Evolutionary conservation across 2,888 invertebrate species (phyloP).

Genomic region (Dynastes grantii): DNA sequence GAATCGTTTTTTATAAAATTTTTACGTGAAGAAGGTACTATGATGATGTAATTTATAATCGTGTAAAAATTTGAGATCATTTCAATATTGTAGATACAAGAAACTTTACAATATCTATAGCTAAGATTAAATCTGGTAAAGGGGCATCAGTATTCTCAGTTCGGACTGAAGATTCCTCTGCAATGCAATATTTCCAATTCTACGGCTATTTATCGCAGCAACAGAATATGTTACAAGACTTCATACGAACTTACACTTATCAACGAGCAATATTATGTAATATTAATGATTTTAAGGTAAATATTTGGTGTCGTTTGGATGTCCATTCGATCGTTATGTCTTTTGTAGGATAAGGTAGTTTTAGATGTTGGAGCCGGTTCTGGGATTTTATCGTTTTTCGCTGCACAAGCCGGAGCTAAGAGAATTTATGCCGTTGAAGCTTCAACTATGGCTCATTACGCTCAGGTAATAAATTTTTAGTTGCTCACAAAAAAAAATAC

Average conservation of each 20-base stretch:
- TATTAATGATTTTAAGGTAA: slow-evolving; percentile 86
- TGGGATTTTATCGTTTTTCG: slow-evolving; percentile 98
- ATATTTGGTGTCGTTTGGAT: not conserved
- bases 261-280: slow-evolving; percentile 97
- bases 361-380: slow-evolving; percentile 99
- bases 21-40: slow-evolving; percentile 73
- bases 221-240: slow-evolving; percentile 99
- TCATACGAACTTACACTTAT: slow-evolving; percentile 97
- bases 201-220: slow-evolving; percentile 99
- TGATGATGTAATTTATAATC: not conserved
- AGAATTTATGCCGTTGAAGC: slow-evolving; percentile 99
- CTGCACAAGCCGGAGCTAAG: slow-evolving; percentile 96
- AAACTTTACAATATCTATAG: slow-evolving; percentile 82
- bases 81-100: slow-evolving; percentile 75
- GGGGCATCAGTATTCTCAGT: slow-evolving; percentile 92
- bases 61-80: too few relatives aligned
- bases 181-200: slow-evolving; percentile 99
- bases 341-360: slow-evolving; percentile 84
- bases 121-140: slow-evolving; percentile 82
- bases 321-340: not conserved
- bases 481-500: too few relatives aligned
- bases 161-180: slow-evolving; percentile 97
- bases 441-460: slow-evolving; percentile 98
- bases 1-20: slow-evolving; percentile 83
- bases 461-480: slow-evolving; percentile 74